Percentiles rank a stretch among this genome's conserved stretches.
Conservation (phyloP, 2,113 vertebrate species). For the Myxocyprinus asiaticus region DNA sequence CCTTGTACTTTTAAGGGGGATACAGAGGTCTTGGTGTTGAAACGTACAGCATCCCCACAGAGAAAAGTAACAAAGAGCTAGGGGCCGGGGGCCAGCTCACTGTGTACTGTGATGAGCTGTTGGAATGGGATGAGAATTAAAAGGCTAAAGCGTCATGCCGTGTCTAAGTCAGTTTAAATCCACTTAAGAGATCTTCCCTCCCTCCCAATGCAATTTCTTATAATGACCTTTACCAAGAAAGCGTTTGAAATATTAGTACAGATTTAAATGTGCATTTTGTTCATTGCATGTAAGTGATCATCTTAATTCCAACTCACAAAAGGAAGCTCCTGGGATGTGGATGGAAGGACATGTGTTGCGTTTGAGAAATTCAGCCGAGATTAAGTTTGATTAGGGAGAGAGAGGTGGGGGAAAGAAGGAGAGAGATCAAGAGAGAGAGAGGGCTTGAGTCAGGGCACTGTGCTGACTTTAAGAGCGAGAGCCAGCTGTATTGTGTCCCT, state of each 20-base stretch:
- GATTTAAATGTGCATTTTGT: not conserved
- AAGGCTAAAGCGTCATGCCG: slow-evolving; percentile 38
- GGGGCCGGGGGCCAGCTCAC: slow-evolving; percentile 16
- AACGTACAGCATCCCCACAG: slow-evolving; percentile 25
- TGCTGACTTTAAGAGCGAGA: slow-evolving; percentile 42
- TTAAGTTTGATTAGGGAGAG: slow-evolving; percentile 35
- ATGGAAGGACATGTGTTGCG: slow-evolving; percentile 5
- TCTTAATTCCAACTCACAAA: slow-evolving; percentile 27
- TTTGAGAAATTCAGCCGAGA: slow-evolving; percentile 31
- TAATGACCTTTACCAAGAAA: not conserved
- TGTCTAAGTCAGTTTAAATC: slow-evolving; percentile 31
- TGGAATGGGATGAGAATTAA: slow-evolving; percentile 29
- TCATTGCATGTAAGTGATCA: slow-evolving; percentile 19
- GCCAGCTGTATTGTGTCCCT: slow-evolving; percentile 58
- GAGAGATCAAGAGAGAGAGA: not conserved
- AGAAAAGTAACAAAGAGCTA: slow-evolving; percentile 22
- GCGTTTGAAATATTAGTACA: not conserved
- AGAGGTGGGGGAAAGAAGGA: not conserved
- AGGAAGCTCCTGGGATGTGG: not conserved
- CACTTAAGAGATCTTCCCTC: slow-evolving; percentile 28
- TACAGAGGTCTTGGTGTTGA: not conserved
- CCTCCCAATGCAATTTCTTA: not conserved
- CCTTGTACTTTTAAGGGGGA: not conserved
- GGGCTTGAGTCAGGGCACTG: slow-evolving; percentile 36
- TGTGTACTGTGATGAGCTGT: not conserved